phyloP scores from a whole-genome alignment of 2,113 vertebrate species.

The Melanostigma gelatinosum region DNA sequence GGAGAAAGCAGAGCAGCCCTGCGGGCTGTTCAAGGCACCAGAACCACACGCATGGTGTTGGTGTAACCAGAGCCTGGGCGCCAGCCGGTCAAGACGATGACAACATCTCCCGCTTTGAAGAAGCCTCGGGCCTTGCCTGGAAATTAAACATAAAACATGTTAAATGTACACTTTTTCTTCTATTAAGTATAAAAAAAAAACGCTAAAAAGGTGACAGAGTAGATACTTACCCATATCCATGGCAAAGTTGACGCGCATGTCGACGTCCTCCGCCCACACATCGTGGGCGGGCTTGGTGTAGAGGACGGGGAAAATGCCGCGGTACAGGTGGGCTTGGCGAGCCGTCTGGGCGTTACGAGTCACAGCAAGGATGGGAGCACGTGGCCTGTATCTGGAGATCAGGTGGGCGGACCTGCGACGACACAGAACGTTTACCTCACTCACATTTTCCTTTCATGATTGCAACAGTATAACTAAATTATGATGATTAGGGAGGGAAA shows the following conservation, averaged over 20 bases:
- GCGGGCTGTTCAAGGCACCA: constrained; percentile 84
- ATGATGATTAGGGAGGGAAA: background rate
- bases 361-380: constrained; percentile 94
- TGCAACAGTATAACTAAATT: background rate
- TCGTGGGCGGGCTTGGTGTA: constrained; percentile 87
- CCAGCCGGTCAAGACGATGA: constrained; percentile 95
- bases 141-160: background rate
- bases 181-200: background rate
- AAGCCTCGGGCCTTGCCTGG: constrained; percentile 95
- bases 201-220: background rate
- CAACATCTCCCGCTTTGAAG: constrained; percentile 92
- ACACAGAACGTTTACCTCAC: background rate
- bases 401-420: constrained; percentile 92
- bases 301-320: constrained; percentile 94
- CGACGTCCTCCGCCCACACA: constrained; percentile 96
- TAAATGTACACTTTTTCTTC: background rate
- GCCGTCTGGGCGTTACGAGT: constrained; percentile 94
- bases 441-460: background rate
- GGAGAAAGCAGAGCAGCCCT: constrained; percentile 8
- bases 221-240: constrained; percentile 91
- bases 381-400: constrained; percentile 94
- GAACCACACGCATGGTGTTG: constrained; percentile 98
- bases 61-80: constrained; percentile 97
- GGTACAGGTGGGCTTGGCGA: constrained; percentile 95
- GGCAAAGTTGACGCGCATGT: constrained; percentile 92